Conservation (phyloP, 2,797 vertebrate genomes). For the Brotula barbata region DNA sequence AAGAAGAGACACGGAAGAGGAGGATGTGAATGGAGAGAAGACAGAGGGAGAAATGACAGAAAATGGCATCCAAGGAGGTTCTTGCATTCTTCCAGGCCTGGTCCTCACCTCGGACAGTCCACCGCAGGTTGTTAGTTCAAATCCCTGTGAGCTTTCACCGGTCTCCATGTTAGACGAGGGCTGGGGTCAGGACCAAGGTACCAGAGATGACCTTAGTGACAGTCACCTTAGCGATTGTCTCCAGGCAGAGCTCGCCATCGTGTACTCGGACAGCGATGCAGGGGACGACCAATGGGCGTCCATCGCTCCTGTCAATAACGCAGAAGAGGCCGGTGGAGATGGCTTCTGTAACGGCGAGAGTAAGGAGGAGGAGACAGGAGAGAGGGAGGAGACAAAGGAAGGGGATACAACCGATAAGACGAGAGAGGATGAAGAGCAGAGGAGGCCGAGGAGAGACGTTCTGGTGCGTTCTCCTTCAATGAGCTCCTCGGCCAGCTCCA, state of each 20-base stretch:
- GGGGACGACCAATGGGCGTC: conserved; percentile 60
- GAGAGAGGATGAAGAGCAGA: conserved; percentile 44
- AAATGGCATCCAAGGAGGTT: not conserved
- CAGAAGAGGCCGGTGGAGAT: conserved; percentile 1
- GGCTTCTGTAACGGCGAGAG: conserved; percentile 10
- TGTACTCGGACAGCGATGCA: conserved; percentile 70
- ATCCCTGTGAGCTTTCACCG: conserved; percentile 16
- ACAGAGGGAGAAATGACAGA: conserved; percentile 2
- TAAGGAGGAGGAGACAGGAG: conserved; percentile 16
- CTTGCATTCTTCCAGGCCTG: conserved; percentile 21
- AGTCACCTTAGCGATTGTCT: conserved; percentile 65
- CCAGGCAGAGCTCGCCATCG: conserved; percentile 67
- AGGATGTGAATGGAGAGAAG: too few species aligned
- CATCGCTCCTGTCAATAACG: conserved; percentile 8
- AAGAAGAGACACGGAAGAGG: too few species aligned
- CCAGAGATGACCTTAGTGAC: conserved; percentile 56
- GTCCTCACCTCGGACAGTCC: conserved; percentile 20
- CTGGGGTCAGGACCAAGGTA: conserved; percentile 26
- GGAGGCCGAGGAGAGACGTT: conserved; percentile 38
- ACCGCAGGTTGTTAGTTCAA: not conserved
- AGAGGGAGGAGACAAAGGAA: not conserved
- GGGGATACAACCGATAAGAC: conserved; percentile 6
- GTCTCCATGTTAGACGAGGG: not conserved
- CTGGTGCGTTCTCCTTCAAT: conserved; percentile 51
- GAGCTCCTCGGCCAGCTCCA: conserved; percentile 61